Evolutionary conservation across 2,888 invertebrate genomes (phyloP).

Genomic region (Habroteleia sp.): DNA sequence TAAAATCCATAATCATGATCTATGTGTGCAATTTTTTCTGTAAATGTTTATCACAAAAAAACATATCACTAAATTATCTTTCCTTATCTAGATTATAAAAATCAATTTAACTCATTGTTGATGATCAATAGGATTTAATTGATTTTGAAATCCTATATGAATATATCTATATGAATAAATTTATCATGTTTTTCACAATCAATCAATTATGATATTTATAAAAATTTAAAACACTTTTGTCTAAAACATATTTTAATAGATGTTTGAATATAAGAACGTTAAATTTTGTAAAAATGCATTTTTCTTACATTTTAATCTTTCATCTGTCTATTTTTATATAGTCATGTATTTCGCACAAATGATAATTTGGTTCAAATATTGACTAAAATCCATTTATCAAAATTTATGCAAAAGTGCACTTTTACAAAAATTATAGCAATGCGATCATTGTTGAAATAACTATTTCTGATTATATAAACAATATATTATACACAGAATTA

Average conservation of each 20-base stretch:
- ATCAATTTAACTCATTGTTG: no score
- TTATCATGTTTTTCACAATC: no score
- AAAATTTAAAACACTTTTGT: neutral
- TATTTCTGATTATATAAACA: slow-evolving; percentile 13
- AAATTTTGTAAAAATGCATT: slow-evolving; percentile 14
- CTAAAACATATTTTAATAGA: no score
- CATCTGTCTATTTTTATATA: neutral
- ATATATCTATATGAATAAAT: no score
- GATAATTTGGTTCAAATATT: neutral
- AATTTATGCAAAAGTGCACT: slow-evolving; percentile 11
- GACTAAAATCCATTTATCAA: neutral
- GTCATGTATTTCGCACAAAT: neutral
- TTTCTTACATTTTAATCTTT: neutral
- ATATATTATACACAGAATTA: slow-evolving; percentile 12
- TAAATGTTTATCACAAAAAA: no score
- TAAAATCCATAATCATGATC: no score
- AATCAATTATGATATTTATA: neutral
- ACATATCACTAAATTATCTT: no score
- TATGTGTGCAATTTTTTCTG: no score
- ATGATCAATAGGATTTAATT: no score
- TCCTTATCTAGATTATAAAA: no score
- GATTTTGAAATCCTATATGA: no score
- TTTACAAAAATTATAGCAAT: slow-evolving; percentile 1
- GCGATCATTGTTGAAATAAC: slow-evolving; percentile 8
- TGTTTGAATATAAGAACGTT: slow-evolving; percentile 1